Conservation (phyloP, 1,140 invertebrate genomes). For the Heliconius eleuchia region DNA sequence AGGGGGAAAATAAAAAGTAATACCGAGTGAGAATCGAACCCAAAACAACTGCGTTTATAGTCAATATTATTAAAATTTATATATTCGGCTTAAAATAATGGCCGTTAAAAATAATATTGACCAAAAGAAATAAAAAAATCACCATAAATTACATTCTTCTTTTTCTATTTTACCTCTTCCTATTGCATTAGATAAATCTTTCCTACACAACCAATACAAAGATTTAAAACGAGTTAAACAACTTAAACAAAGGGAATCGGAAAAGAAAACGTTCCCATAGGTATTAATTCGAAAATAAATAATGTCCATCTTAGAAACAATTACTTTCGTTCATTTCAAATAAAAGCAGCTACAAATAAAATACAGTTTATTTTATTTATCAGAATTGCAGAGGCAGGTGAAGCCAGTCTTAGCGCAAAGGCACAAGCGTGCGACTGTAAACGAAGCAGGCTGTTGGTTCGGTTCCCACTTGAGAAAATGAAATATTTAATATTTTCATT, state of each 20-base stretch:
- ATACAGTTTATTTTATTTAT: not conserved
- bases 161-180: not conserved
- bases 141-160: not conserved
- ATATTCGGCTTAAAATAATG: too few relatives aligned
- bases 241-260: not conserved
- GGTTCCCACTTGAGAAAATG: too few relatives aligned
- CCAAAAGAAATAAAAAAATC: not conserved
- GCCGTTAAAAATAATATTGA: too few relatives aligned
- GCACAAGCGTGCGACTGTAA: too few relatives aligned
- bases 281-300: constrained; percentile 13
- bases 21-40: too few relatives aligned
- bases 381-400: not conserved
- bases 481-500: too few relatives aligned
- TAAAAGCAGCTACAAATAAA: not conserved
- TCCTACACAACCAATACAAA: not conserved
- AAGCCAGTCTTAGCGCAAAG: too few relatives aligned
- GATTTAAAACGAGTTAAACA: constrained; percentile 3
- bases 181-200: not conserved
- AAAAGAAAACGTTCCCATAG: constrained; percentile 13
- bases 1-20: too few relatives aligned
- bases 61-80: too few relatives aligned
- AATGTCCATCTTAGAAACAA: constrained; percentile 23
- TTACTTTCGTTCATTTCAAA: constrained; percentile 23
- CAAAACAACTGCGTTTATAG: too few relatives aligned
- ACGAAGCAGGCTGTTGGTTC: too few relatives aligned